phyloP scores from a whole-genome alignment of 2,113 vertebrate genomes.

The Perca schrenkii region DNA sequence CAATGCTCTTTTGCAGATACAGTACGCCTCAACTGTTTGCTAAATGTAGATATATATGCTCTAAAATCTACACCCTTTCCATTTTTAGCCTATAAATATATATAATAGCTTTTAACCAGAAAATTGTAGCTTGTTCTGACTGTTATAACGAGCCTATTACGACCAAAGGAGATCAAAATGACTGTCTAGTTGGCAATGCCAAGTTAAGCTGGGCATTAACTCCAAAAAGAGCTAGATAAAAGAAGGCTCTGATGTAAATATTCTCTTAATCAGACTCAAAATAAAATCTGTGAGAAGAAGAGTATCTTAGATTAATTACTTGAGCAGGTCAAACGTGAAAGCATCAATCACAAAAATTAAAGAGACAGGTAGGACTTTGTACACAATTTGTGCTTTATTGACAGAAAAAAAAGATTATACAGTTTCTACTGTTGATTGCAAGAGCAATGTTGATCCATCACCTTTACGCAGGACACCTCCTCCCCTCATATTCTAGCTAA shows the following conservation, averaged over 20 bases:
- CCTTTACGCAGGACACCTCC: background rate
- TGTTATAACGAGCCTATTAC: background rate
- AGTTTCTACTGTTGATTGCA: conserved; percentile 73
- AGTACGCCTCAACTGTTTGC: background rate
- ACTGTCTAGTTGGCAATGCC: background rate
- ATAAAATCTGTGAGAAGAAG: background rate
- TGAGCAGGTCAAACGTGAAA: background rate
- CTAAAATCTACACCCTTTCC: background rate
- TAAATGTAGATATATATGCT: background rate
- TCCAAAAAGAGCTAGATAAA: background rate
- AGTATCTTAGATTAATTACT: background rate
- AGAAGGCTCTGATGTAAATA: background rate
- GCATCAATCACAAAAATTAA: conserved; percentile 6
- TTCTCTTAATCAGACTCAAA: background rate
- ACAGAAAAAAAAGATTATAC: conserved; percentile 67
- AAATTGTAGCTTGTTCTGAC: background rate
- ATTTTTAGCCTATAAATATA: background rate
- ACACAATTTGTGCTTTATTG: conserved; percentile 84
- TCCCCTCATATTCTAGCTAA: conserved; percentile 4
- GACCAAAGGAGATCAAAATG: conserved; percentile 32
- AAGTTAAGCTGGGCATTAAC: background rate
- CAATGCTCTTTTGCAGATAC: background rate
- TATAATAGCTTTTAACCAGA: background rate
- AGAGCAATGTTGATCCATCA: conserved; percentile 49
- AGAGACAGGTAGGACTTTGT: background rate